Base-by-base conservation (phyloP, 2,113 vertebrate species). In the Leucopternis melanops region DNA sequence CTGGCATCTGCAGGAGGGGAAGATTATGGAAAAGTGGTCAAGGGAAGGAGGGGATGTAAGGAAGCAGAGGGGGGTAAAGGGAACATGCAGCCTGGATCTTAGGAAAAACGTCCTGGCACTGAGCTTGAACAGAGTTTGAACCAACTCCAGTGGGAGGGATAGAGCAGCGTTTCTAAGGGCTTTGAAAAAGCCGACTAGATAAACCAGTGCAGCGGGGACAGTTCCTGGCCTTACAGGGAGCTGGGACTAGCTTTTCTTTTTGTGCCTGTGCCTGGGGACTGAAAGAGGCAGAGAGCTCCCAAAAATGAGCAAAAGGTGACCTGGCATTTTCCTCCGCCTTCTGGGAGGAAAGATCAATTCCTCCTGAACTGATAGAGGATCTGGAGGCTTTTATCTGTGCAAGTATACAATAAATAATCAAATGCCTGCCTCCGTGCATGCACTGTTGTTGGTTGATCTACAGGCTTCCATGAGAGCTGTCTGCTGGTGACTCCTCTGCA, bases 351-450 rank as follows among this genome's bases (percentile, higher is more conserved):
- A 67, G 77, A 55, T 29, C 50, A 44, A 4, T 79, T 81, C 22
- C 62, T 79, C 57, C 31, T 18, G 31, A 45, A 32, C 11, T 50
- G 58, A 65, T 38, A n/a, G 0, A 2, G 16, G 23, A 52, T 52
- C 57, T 61, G 21, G 34, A 79, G 36, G 40, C 61, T 92, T 90
- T 73, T 69, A 15, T 47, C 52, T 25, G 17, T 18, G 38, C 55
- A 66, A 54, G 29, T 44, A 31, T 13, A 59, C 7, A 59, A 22
- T 2, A 52, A 79, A 81, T 72, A 54, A 11, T 27, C 52, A 16
- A 72, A 69, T 0, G 0, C 29, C 2, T 2, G 52, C 32, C 44
- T 63, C 40, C 2, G 4, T 34, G 65, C 45, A 15, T 7, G 38
- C 36, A 14, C 32, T 74, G 52, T 10, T 71, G 62, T 20, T 71